These are phyloP conservation scores for Temnopleurus reevesii DNA, from an alignment of 53 echinoderm and acorn worm species.

Conservation along the genomic window DNA sequence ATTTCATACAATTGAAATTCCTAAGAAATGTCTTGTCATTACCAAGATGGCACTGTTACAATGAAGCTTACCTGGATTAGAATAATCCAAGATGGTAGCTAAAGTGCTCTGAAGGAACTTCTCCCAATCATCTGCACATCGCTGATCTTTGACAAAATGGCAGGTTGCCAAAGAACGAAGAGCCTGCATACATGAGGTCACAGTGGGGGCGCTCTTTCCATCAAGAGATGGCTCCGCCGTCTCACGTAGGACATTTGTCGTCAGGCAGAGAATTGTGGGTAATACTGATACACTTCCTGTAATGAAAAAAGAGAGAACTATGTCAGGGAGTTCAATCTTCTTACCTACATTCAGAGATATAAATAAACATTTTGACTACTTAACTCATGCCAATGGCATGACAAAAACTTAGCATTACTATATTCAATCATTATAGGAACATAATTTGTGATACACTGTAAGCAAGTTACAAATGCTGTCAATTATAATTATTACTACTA, in stretches of 20 bases:
- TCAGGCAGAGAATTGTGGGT: conserved; percentile 96
- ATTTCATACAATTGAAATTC: no score
- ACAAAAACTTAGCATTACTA: no score
- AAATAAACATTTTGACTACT: no score
- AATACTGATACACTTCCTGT: conserved; percentile 90
- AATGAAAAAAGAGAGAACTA: not conserved
- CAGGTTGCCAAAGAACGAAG: conserved; percentile 77
- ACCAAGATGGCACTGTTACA: no score
- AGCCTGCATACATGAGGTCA: conserved; percentile 85
- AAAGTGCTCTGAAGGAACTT: conserved; percentile 83
- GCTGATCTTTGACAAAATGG: conserved; percentile 65
- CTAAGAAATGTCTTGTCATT: no score
- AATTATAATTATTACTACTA: no score
- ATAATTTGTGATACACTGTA: no score
- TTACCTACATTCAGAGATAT: no score
- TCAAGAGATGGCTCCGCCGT: conserved; percentile 85
- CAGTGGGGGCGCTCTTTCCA: conserved; percentile 85
- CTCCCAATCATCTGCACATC: conserved; percentile 94
- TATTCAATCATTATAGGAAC: no score
- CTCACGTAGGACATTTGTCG: conserved; percentile 88
- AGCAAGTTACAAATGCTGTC: no score
- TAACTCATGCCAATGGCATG: no score
- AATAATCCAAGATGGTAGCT: conserved; percentile 88
- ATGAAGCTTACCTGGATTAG: conserved; percentile 74
- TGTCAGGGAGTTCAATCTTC: no score